Conservation (phyloP, 2,888 invertebrate species). For the Drosophila mayaguana region DNA sequence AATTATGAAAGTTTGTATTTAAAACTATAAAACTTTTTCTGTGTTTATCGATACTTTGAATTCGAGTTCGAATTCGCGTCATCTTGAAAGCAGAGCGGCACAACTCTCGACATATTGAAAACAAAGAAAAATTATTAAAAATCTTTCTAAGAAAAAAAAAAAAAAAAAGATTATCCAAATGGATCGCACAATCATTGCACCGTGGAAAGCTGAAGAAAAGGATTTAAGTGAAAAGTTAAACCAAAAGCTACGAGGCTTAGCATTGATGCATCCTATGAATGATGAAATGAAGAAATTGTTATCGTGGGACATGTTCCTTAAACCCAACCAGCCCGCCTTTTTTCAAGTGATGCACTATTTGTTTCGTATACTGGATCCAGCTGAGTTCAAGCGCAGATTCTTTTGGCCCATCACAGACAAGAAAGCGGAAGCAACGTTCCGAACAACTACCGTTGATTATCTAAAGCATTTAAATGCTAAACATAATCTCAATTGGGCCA, state of each 20-base stretch:
- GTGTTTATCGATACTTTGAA: constrained; percentile 31
- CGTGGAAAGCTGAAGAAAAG: constrained; percentile 83
- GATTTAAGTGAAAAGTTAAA: constrained; percentile 80
- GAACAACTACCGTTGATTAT: constrained; percentile 83
- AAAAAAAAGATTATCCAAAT: constrained; percentile 52
- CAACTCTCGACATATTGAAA: constrained; percentile 5
- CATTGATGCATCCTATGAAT: constrained; percentile 73
- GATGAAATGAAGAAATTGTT: constrained; percentile 79
- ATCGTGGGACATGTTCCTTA: constrained; percentile 83
- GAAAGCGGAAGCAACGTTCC: constrained; percentile 82
- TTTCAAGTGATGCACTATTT: constrained; percentile 84
- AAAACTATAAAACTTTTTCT: not conserved
- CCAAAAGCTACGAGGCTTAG: constrained; percentile 73
- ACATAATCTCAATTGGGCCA: constrained; percentile 81
- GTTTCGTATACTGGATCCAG: constrained; percentile 82
- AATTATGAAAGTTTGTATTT: too few relatives aligned
- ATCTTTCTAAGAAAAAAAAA: not conserved
- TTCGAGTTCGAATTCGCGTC: constrained; percentile 8
- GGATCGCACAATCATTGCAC: constrained; percentile 82
- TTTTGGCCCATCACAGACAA: constrained; percentile 85
- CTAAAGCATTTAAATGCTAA: constrained; percentile 83
- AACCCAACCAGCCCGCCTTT: constrained; percentile 83
- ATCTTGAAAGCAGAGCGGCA: constrained; percentile 50
- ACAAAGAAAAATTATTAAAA: not conserved
- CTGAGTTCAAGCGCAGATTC: constrained; percentile 84